Base-by-base conservation (phyloP, 2,888 invertebrate genomes). In the Stenichneumon culpator region DNA sequence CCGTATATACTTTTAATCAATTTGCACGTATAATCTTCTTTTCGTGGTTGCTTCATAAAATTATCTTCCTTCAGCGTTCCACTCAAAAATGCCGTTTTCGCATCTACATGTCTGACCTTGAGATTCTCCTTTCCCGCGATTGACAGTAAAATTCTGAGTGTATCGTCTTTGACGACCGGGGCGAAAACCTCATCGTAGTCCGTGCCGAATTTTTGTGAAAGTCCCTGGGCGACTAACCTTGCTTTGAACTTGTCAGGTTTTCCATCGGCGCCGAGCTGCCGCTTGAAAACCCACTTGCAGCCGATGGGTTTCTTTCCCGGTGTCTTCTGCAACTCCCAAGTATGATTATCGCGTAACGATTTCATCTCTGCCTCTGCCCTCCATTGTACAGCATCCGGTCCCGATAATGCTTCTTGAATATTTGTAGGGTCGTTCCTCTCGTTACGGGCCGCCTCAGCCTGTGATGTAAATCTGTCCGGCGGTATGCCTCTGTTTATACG, bases 111-210 rank as follows among this genome's bases (percentile, higher is more conserved):
- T 19, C 19, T 16, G 6, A 52, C 52, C 16, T 3, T 52, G 6
- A n/a, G 16, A 2, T n/a, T 52, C 16, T 6, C 2, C 19, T 52
- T n/a, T 4, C 52, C 52, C 6, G 52, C 52, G 3, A 52, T 52
- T 2, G 52, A n/a, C 6, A 52, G 52, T 19, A 52, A 6, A 2
- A n/a, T n/a, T 52, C 52, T 2, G n/a, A 52, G 6, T 19, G 52
- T 52, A 6, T 6, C 19, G 3, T 52, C 19, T 1, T 19, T 16
- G 3, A n/a, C 52, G 3, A 52, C 91, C 16, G 91, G 91, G 60
- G 92, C 89, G 77, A 90, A 93, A 2, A 90, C 90, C 79, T 92
- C 90, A 36, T 89, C 83, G 84, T 90, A 92, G 82, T 91, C 90
- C 39, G 88, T 77, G 6, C 88, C 90, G 60, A 82, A 86, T 80